phyloP scores from a whole-genome alignment of 2,888 invertebrate genomes.

The Patella pellucida region DNA sequence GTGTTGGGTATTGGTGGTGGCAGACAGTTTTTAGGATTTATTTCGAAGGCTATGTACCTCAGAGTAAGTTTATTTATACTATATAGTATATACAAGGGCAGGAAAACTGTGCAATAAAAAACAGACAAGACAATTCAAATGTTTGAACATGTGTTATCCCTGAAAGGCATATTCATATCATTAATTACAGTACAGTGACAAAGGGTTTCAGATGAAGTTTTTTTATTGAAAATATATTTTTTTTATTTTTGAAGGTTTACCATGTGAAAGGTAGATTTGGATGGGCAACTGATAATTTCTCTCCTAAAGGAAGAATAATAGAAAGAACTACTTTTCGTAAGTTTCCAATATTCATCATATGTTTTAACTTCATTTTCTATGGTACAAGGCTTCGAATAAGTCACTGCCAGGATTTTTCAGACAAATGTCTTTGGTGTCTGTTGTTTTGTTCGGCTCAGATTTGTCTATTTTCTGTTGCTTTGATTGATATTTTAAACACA shows the following conservation, averaged over 20 bases:
- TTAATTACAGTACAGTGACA: too few species aligned
- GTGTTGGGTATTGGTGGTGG: conserved; percentile 45
- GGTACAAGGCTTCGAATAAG: background rate
- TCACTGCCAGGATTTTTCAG: background rate
- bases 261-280: conserved; percentile 65
- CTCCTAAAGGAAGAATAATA: conserved; percentile 53
- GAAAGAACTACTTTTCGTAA: conserved; percentile 63
- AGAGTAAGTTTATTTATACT: conserved; percentile 40
- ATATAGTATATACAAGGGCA: background rate
- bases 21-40: conserved; percentile 30
- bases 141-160: too few species aligned
- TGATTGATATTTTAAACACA: too few species aligned
- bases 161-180: too few species aligned
- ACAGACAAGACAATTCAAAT: too few species aligned
- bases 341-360: conserved; percentile 21
- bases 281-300: conserved; percentile 57
- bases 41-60: conserved; percentile 42
- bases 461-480: too few species aligned
- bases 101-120: background rate
- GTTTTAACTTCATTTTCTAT: background rate
- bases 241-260: conserved; percentile 55
- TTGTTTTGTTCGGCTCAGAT: background rate
- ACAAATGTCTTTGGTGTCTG: background rate
- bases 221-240: too few species aligned
- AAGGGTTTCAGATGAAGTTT: too few species aligned